Evolutionary conservation across 1,140 invertebrate genomes (phyloP), one percentile per base, ranked within the genome.

Genomic region (Pissodes strobi): DNA sequence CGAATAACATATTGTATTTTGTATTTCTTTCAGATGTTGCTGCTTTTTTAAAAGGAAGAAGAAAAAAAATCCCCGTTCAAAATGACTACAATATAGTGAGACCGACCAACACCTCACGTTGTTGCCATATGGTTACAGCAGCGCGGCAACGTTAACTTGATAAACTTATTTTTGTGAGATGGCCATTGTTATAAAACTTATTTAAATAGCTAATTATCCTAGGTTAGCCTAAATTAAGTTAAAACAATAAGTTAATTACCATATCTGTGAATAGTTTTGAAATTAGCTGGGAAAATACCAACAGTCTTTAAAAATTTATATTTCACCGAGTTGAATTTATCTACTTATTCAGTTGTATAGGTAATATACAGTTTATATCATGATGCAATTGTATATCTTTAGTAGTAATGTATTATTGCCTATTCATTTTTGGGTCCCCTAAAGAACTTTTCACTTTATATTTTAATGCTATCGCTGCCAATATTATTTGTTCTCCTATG

Each of bases 41-140:
- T 95, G 93, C 82, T 95, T 95, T 87, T 95, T 95, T 87, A 93
- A 94, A 81, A 87, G 92, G 79, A 94, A 94, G 89, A 95, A 95
- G 91, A 95, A 95, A 88, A 95, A 95, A 86, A 87, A 86, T 74
- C 86, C 86, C 58, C 85, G 88, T 73, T 86, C 87, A 79, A 91
- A 91, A 87, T 91, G 89, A 90, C 88, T 87, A 81, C 79, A 77
- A 68, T 78, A 75, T 68, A 77, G 76, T 70, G 77, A 78, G 69
- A 78, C 77, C 46, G 77, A 78, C 70, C 77, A 78, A 72, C 77
- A 78, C 68, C 71, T 78, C 56, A 77, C 74, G 38, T 68, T 78
- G 67, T 68, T 78, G 63, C 76, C 75, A 72, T 74, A 80, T 75
- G 71, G 82, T 77, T 76, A 76, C 65, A 77, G 76, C 70, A 76